These are phyloP conservation scores for Benitochromis conjunctus DNA, from an alignment of 2,113 vertebrate genomes.

Conservation along the genomic window DNA sequence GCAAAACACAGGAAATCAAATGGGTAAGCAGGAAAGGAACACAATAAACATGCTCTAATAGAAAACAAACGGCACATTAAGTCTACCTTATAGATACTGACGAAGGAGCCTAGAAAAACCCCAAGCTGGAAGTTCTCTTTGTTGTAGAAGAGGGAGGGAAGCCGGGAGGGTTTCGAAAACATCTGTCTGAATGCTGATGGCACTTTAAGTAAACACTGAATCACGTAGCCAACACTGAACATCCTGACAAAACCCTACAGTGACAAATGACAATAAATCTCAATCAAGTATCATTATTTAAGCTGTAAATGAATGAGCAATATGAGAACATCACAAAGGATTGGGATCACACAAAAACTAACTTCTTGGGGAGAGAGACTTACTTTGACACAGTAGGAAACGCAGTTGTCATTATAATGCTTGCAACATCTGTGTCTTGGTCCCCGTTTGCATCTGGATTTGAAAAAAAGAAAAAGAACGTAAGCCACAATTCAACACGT, in stretches of 20 bases:
- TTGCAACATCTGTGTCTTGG: conserved; percentile 98
- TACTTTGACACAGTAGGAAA: conserved; percentile 97
- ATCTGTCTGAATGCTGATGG: conserved; percentile 90
- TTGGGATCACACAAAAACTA: background rate
- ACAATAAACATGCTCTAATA: background rate
- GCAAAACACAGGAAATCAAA: background rate
- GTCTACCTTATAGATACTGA: conserved; percentile 97
- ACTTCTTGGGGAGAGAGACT: conserved; percentile 35
- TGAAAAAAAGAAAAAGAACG: conserved; percentile 6
- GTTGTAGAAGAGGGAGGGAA: conserved; percentile 94
- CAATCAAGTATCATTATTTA: background rate
- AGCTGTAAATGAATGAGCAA: background rate
- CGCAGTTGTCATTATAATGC: conserved; percentile 97
- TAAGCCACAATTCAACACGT: background rate
- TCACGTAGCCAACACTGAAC: conserved; percentile 97
- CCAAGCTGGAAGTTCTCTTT: conserved; percentile 98
- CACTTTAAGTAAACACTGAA: conserved; percentile 96
- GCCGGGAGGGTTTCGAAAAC: conserved; percentile 89
- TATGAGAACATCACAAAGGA: background rate
- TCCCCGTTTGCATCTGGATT: conserved; percentile 89
- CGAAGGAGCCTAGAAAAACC: conserved; percentile 95
- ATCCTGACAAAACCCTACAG: conserved; percentile 92
- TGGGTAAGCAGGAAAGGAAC: background rate
- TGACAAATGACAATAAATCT: background rate
- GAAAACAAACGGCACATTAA: background rate